Percentiles rank a stretch among this genome's conserved stretches.
Conservation (phyloP, 2,888 invertebrate genomes). For the Phyto melanocephala region DNA sequence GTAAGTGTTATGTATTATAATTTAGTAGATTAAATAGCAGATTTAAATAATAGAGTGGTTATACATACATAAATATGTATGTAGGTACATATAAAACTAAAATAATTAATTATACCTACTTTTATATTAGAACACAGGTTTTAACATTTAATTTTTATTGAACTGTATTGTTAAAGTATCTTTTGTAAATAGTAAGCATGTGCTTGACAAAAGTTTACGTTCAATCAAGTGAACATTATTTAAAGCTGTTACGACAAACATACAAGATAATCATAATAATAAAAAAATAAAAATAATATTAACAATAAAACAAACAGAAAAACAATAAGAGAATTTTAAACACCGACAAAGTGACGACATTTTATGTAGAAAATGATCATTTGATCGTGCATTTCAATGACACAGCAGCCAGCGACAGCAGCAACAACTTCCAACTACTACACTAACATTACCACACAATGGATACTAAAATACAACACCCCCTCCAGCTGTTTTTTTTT, state of each 20-base stretch:
- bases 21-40: too few relatives aligned
- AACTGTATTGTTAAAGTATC: too few relatives aligned
- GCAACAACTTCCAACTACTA: conserved; percentile 20
- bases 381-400: conserved; percentile 59
- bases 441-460: conserved; percentile 14
- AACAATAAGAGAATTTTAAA: conserved; percentile 49
- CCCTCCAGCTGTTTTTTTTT: conserved; percentile 13
- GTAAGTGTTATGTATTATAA: too few relatives aligned
- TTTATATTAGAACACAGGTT: too few relatives aligned
- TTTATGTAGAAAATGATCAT: conserved; percentile 47
- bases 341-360: conserved; percentile 65
- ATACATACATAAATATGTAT: too few relatives aligned
- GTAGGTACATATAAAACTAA: too few relatives aligned
- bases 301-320: conserved; percentile 9
- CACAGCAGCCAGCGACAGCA: conserved; percentile 35
- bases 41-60: too few relatives aligned
- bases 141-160: conserved; percentile 7
- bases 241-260: conserved; percentile 24
- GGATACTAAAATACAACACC: conserved; percentile 16
- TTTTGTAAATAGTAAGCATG: not conserved
- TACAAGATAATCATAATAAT: conserved; percentile 4
- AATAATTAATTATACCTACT: too few relatives aligned
- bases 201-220: too few relatives aligned
- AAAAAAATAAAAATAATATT: not conserved
- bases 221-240: not conserved